A percentile compares a stretch with the other conserved stretches of the same genome.
Conservation (phyloP, 2,113 vertebrate genomes). For the Dromiciops gliroides region DNA sequence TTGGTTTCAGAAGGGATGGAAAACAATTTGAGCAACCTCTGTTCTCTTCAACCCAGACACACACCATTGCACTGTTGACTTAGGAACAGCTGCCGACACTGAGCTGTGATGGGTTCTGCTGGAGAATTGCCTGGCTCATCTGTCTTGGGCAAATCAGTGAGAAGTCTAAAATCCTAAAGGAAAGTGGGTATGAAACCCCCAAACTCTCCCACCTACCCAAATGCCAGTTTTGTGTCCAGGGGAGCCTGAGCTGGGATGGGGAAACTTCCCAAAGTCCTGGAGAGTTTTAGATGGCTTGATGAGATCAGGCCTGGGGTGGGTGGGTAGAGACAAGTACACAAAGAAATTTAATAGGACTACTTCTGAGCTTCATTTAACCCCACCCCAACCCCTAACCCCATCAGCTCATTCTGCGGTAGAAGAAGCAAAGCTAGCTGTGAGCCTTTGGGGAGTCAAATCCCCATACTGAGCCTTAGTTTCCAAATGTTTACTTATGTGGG, state of each 20-base stretch:
- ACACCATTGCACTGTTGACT: conserved; percentile 73
- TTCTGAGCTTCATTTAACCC: background rate
- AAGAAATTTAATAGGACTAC: background rate
- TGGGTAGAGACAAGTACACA: background rate
- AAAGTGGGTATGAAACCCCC: conserved; percentile 66
- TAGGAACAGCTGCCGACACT: conserved; percentile 69
- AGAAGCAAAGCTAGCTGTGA: background rate
- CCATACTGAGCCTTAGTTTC: background rate
- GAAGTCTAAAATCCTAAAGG: conserved; percentile 56
- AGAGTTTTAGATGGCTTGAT: background rate
- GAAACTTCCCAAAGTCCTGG: conserved; percentile 29
- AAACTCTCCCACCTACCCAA: conserved; percentile 23
- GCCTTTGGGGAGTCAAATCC: background rate
- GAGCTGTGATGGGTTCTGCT: conserved; percentile 48
- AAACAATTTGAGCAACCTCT: conserved; percentile 71
- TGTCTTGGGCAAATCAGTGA: conserved; percentile 71
- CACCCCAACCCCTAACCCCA: background rate
- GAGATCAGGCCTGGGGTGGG: background rate
- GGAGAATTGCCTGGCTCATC: conserved; percentile 69
- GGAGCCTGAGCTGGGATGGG: conserved; percentile 34
- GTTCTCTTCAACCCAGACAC: conserved; percentile 66
- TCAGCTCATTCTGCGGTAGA: background rate
- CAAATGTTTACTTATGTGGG: background rate
- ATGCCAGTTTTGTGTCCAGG: background rate
- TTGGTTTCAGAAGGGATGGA: conserved; percentile 79